Evolutionary conservation across 2,113 vertebrate genomes (phyloP).

Genomic region (Fulmarus glacialis): DNA sequence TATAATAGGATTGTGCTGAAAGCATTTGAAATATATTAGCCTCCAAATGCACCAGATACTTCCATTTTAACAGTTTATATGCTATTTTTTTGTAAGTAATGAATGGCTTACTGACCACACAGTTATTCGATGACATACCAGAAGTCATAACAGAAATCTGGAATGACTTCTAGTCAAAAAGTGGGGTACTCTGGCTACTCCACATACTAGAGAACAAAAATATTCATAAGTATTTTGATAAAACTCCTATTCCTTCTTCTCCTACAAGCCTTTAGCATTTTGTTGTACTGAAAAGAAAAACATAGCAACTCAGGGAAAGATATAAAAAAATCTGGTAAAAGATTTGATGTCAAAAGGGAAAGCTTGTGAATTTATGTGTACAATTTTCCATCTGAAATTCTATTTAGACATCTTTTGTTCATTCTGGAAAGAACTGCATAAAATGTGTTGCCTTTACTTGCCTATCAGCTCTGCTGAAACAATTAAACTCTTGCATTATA

Average conservation of each 20-base stretch:
- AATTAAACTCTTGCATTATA: slow-evolving; percentile 21
- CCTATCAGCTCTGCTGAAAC: neutral
- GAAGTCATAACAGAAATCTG: neutral
- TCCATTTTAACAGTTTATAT: neutral
- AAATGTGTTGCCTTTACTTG: neutral
- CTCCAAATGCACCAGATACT: neutral
- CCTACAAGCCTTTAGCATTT: neutral
- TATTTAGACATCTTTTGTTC: neutral
- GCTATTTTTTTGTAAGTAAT: neutral
- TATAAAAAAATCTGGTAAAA: neutral
- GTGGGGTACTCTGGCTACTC: neutral
- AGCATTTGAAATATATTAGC: neutral
- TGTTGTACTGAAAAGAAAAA: neutral
- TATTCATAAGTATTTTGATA: neutral
- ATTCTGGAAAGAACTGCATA: neutral
- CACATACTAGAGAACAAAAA: neutral
- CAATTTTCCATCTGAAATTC: slow-evolving; percentile 12
- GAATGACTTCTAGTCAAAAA: neutral
- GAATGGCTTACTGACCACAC: neutral
- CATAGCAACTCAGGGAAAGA: neutral
- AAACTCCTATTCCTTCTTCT: neutral
- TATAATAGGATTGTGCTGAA: neutral
- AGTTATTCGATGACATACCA: neutral
- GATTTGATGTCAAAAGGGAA: slow-evolving; percentile 12
- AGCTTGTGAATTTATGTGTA: slow-evolving; percentile 31